Evolutionary conservation across 2,888 invertebrate genomes (phyloP).

Genomic region (Agonopterix alstromeriana): DNA sequence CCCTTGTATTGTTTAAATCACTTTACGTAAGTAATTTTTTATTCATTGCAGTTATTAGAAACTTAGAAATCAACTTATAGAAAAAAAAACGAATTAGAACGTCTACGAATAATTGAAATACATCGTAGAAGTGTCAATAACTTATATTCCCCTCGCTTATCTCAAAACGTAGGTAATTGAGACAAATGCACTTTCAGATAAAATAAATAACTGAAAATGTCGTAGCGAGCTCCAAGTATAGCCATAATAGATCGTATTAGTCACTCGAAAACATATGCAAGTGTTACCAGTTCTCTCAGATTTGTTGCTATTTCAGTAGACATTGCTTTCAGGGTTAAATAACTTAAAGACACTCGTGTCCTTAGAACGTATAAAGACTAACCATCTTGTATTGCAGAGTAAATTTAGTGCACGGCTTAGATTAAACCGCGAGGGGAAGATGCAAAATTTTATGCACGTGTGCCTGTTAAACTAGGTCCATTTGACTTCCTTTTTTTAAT

Average conservation of each 20-base stretch:
- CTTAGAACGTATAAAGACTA: slow-evolving; percentile 27
- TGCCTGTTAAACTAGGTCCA: too few relatives aligned
- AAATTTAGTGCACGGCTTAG: slow-evolving; percentile 34
- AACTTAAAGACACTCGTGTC: slow-evolving; percentile 53
- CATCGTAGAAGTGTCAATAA: slow-evolving; percentile 1
- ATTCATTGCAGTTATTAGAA: too few relatives aligned
- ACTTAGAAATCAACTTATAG: too few relatives aligned
- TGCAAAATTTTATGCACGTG: too few relatives aligned
- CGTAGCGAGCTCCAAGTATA: slow-evolving; percentile 14
- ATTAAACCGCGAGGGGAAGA: too few relatives aligned
- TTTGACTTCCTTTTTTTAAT: too few relatives aligned
- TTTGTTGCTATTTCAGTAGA: slow-evolving; percentile 55
- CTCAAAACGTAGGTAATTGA: slow-evolving; percentile 9
- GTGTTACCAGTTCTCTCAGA: slow-evolving; percentile 43
- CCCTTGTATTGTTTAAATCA: too few relatives aligned
- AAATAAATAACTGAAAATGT: slow-evolving; percentile 8
- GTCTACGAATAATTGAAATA: too few relatives aligned
- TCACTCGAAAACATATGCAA: slow-evolving; percentile 38
- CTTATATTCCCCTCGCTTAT: too few relatives aligned
- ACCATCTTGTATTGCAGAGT: slow-evolving; percentile 21
- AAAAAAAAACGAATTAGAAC: too few relatives aligned
- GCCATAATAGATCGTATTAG: slow-evolving; percentile 41
- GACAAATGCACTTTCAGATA: slow-evolving; percentile 13
- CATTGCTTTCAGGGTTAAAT: slow-evolving; percentile 69
- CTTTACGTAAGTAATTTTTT: too few relatives aligned